These are phyloP conservation scores for Takifugu bimaculatus DNA, from an alignment of 2,113 vertebrate genomes.

Conservation along the genomic window DNA sequence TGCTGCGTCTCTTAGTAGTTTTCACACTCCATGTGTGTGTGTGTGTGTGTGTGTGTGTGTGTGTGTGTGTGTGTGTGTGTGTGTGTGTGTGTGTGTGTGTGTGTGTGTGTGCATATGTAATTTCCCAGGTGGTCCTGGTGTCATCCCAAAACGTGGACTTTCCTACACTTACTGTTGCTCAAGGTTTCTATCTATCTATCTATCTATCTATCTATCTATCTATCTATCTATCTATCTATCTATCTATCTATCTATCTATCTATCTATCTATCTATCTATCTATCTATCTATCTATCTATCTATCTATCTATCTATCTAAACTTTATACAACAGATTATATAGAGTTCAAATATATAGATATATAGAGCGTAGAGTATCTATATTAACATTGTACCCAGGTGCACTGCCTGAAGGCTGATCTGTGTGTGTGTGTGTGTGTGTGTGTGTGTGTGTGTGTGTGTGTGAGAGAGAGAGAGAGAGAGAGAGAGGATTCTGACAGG, in stretches of 20 bases:
- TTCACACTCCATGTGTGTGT: slow-evolving; percentile 21
- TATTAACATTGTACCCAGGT: slow-evolving; percentile 60
- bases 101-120: slow-evolving; percentile 17
- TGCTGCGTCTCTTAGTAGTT: slow-evolving; percentile 33
- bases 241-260: too few relatives aligned
- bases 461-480: slow-evolving; percentile 23
- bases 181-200: too few relatives aligned
- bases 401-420: slow-evolving; percentile 62
- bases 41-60: slow-evolving; percentile 14
- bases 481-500: slow-evolving; percentile 45
- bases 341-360: too few relatives aligned
- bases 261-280: too few relatives aligned
- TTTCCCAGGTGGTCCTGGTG: slow-evolving; percentile 39
- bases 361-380: background rate
- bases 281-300: too few relatives aligned
- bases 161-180: slow-evolving; percentile 10
- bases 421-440: slow-evolving; percentile 8
- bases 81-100: slow-evolving; percentile 10
- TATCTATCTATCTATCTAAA: too few relatives aligned
- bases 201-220: too few relatives aligned
- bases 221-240: too few relatives aligned
- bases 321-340: too few relatives aligned
- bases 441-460: slow-evolving; percentile 21
- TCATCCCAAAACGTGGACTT: slow-evolving; percentile 44
- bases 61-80: slow-evolving; percentile 3